These are phyloP conservation scores for Hiodon alosoides DNA, from an alignment of 2,113 vertebrate genomes.

Conservation along the genomic window DNA sequence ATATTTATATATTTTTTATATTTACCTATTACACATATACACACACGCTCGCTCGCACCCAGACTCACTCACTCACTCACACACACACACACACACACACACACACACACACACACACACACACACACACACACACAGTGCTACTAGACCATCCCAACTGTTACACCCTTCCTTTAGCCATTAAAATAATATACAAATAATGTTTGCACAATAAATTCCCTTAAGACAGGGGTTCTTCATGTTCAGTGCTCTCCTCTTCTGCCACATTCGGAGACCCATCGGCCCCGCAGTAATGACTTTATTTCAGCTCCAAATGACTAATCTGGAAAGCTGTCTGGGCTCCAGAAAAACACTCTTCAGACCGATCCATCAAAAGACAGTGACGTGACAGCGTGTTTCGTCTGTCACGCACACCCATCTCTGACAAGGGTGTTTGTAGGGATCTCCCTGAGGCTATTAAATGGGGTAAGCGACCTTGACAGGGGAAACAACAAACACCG, in stretches of 20 bases:
- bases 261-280: neutral
- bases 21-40: too few species aligned
- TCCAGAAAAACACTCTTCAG: neutral
- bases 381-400: neutral
- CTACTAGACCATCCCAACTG: too few species aligned
- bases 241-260: too few species aligned
- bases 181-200: too few species aligned
- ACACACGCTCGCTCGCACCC: too few species aligned
- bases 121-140: too few species aligned
- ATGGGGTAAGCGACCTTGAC: neutral
- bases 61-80: too few species aligned
- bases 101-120: too few species aligned
- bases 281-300: constrained; percentile 3
- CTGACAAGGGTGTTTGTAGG: neutral
- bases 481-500: neutral
- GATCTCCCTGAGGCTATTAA: neutral
- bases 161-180: too few species aligned
- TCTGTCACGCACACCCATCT: neutral
- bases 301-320: constrained; percentile 5
- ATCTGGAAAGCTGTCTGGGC: neutral
- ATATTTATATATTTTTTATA: too few species aligned
- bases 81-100: too few species aligned
- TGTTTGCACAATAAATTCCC: neutral
- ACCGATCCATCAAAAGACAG: neutral
- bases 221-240: too few species aligned